phyloP scores from a whole-genome alignment of 2,113 vertebrate genomes.

The Anguilla rostrata region DNA sequence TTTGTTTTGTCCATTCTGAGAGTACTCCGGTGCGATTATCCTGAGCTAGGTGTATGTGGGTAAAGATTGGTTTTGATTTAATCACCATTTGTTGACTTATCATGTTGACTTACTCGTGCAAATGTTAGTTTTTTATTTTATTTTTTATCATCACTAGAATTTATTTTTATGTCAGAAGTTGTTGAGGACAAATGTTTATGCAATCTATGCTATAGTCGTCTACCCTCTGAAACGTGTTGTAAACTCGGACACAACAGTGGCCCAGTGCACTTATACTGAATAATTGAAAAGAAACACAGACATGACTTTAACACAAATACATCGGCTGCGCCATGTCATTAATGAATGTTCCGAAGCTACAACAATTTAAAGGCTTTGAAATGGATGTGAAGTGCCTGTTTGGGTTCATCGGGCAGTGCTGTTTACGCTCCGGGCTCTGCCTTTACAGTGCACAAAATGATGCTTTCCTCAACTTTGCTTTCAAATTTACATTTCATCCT shows the following conservation, averaged over 20 bases:
- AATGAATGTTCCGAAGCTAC: neutral
- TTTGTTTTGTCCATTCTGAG: neutral
- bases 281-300: neutral
- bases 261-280: neutral
- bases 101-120: neutral
- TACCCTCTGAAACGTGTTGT: neutral
- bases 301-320: constrained; percentile 10
- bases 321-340: neutral
- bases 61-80: no score
- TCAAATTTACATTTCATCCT: neutral
- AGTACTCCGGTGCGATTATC: no score
- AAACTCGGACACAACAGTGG: neutral
- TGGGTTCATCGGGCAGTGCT: neutral
- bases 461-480: constrained; percentile 14
- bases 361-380: constrained; percentile 22
- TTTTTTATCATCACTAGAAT: no score
- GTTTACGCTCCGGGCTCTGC: constrained; percentile 17
- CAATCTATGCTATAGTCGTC: no score
- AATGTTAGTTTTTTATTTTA: no score
- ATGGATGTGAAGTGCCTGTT: neutral
- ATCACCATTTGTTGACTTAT: no score
- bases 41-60: no score
- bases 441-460: neutral
- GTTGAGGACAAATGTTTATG: no score
- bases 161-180: no score